Evolutionary conservation across 2,888 invertebrate genomes (phyloP), one percentile per base, ranked within the genome.

Genomic region (Imbricaverruca yamaguchii): DNA sequence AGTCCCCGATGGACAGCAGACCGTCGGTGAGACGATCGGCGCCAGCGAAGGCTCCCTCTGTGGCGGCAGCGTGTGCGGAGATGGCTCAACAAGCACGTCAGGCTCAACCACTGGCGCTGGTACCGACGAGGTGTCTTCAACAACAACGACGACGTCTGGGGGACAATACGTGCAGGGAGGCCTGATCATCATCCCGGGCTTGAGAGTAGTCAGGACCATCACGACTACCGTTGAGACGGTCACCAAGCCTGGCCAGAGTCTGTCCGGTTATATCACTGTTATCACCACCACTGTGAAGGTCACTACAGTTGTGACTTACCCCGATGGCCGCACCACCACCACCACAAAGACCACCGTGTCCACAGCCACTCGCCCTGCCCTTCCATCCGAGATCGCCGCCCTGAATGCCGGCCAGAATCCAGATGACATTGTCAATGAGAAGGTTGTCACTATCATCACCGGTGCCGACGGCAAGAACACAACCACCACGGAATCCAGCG

Each of bases 361-460:
- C 8, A 57, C 23, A 3, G n/a, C 57, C 23, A 56, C 23, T 21
- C 56, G 79, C 1, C 79, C 79, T 6, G 79, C 79, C 1, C 2
- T 9, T 9, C 23, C 23, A 13, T 3, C 57, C 15, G 79, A 79
- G 8, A 79, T 79, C 13, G 23, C 57, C 7, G 56, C 11, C 13
- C 15, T 57, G 6, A n/a, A n/a, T 13, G 57, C 11, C 57, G 57
- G 57, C 13, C 13, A 0, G 8, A 39, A 11, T 6, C 25, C 56
- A 1, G 10, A 15, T 8, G n/a, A 21, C n/a, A 9, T 13, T 18
- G 12, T n/a, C 12, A 10, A 8, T 25, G 12, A 53, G 53, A 74
- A 12, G 15, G 21, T 79, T 21, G 78, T 79, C 61, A 65, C 78
- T 10, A 81, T 63, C 53, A n/a, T 78, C 78, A 80, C 69, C 55